Percentiles rank a stretch among this genome's conserved stretches.
Conservation (phyloP, 2,888 invertebrate genomes). For the Rambutsinella grinnellia region DNA sequence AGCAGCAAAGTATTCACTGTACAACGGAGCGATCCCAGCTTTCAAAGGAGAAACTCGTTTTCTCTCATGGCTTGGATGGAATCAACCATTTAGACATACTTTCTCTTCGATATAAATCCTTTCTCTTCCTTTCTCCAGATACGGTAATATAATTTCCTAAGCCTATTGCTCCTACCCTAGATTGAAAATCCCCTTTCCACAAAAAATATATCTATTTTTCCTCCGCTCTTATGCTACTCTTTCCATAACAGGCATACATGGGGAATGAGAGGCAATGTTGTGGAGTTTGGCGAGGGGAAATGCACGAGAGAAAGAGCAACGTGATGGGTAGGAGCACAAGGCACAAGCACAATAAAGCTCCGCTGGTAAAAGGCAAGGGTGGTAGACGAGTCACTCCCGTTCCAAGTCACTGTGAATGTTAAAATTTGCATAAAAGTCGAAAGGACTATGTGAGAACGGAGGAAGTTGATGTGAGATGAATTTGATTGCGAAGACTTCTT, state of each 20-base stretch:
- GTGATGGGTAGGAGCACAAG: not conserved
- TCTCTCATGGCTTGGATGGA: not conserved
- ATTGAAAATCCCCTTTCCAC: not conserved
- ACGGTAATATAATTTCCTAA: conserved; percentile 43
- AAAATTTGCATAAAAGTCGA: not conserved
- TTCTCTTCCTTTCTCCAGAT: conserved; percentile 13
- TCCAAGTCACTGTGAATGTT: not conserved
- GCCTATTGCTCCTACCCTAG: conserved; percentile 10
- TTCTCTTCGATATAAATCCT: conserved; percentile 1
- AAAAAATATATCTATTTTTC: not conserved
- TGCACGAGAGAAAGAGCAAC: not conserved
- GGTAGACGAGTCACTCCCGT: not conserved
- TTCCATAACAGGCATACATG: not conserved
- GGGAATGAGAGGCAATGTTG: not conserved
- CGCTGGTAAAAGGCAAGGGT: not conserved
- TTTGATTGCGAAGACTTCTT: conserved; percentile 27
- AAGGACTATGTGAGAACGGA: conserved; percentile 6
- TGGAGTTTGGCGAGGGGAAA: not conserved
- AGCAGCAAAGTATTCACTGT: conserved; percentile 14
- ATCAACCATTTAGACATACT: not conserved
- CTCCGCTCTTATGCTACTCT: not conserved
- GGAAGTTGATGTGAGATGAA: conserved; percentile 33
- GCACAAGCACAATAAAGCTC: not conserved
- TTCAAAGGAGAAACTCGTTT: conserved; percentile 13
- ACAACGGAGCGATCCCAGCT: too few relatives aligned